Evolutionary conservation across 2,888 invertebrate genomes (phyloP), one percentile per base, ranked within the genome.

Genomic region (Dryomyza anilis): DNA sequence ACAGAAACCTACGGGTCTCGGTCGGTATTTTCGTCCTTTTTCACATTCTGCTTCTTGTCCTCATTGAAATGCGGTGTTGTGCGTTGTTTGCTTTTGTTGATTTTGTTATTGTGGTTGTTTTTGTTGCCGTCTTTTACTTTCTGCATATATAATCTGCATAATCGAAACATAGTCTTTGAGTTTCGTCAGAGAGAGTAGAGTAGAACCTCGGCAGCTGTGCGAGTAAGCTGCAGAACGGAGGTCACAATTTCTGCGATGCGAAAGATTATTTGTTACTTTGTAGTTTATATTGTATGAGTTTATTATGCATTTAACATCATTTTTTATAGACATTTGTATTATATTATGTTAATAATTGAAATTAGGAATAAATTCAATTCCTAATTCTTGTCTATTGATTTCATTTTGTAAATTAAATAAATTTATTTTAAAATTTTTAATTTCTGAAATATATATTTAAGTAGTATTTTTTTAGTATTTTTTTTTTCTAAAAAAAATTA

Each of bases 101-200:
- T 55, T 55, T 55, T 55, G 36, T 50, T 50, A 50, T 60, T 60
- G 46, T 61, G 29, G 48, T 52, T 53, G 12, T 48, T 33, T 67
- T 39, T 52, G 56, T 27, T 62, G 62, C 63, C 68, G 62, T 68
- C 72, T 67, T 71, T 67, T 69, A 71, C 71, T 74, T 73, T 73
- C 67, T 67, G 68, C 68, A 73, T 73, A 66, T 65, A 67, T 65
- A 73, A 72, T 72, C 73, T 72, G 70, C 71, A 71, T 71, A 73
- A 73, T 74, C 72, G 71, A 70, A 69, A 70, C 70, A 67, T 60
- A 59, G 64, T 65, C 63, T 64, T 4, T 19, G 30, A 25, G 27
- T 29, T 27, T 19, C 60, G 33, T 30, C 30, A 36, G 39, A 16
- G 25, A 8, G n/a, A 50, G 27, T 25, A 10, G 14, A 27, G n/a